These are phyloP conservation scores for Ditula angustiorana DNA, from an alignment of 2,888 invertebrate species.

Conservation along the genomic window DNA sequence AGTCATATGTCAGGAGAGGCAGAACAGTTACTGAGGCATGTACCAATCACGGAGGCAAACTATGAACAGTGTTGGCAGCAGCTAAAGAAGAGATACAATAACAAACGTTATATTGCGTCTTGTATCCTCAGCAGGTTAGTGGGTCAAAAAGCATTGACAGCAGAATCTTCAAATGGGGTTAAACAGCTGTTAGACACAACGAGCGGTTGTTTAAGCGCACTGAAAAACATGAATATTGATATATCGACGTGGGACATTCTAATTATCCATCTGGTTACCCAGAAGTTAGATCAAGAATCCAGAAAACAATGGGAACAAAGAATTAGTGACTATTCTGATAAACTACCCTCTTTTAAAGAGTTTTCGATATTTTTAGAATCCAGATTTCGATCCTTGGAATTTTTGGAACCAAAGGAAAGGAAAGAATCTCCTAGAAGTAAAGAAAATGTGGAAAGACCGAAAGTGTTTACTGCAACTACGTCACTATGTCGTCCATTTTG, in stretches of 20 bases:
- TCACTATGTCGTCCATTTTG: slow-evolving; percentile 26
- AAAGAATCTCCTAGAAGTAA: not conserved
- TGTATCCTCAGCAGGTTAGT: slow-evolving; percentile 28
- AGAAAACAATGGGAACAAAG: slow-evolving; percentile 32
- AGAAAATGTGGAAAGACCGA: not conserved
- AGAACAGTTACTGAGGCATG: too few relatives aligned
- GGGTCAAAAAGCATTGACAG: slow-evolving; percentile 11
- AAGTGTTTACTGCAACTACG: slow-evolving; percentile 7
- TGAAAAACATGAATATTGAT: slow-evolving; percentile 20
- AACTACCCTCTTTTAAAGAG: slow-evolving; percentile 26
- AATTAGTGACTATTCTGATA: slow-evolving; percentile 27
- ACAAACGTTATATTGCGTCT: slow-evolving; percentile 35
- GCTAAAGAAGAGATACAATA: slow-evolving; percentile 34
- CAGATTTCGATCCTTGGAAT: slow-evolving; percentile 31
- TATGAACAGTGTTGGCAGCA: slow-evolving; percentile 18
- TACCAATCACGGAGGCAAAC: not conserved
- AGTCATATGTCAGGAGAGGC: too few relatives aligned
- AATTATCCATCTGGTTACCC: slow-evolving; percentile 31
- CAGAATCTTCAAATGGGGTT: slow-evolving; percentile 21
- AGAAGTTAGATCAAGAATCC: slow-evolving; percentile 40
- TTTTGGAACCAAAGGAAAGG: slow-evolving; percentile 9
- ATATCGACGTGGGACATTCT: slow-evolving; percentile 38
- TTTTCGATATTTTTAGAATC: slow-evolving; percentile 35
- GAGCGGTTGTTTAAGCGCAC: slow-evolving; percentile 24
- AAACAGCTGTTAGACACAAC: slow-evolving; percentile 27